phyloP scores from a whole-genome alignment of 1,140 invertebrate species.

The Pentalonia nigronervosa region DNA sequence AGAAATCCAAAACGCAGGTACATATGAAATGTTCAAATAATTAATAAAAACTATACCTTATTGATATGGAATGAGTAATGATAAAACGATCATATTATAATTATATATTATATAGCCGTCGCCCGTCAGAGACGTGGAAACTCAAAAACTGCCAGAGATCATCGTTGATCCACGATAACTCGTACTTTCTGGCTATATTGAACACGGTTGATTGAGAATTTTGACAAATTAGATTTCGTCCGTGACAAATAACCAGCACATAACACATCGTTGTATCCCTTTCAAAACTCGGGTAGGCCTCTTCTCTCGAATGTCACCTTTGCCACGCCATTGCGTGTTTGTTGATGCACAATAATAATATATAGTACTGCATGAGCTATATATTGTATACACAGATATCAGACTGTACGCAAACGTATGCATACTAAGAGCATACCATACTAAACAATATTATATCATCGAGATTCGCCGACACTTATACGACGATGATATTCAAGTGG shows the following conservation, averaged over 20 bases:
- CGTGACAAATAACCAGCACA: not conserved
- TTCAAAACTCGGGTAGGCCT: not conserved
- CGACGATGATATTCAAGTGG: slow-evolving; percentile 29
- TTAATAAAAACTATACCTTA: not conserved
- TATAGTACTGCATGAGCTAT: not conserved
- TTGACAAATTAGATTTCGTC: not conserved
- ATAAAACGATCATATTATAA: too few relatives aligned
- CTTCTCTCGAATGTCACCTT: not conserved
- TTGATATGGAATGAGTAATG: not conserved
- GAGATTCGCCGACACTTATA: slow-evolving; percentile 3
- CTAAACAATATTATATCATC: not conserved
- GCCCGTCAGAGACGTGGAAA: not conserved
- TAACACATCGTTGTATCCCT: not conserved
- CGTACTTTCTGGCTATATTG: not conserved
- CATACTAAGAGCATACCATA: not conserved
- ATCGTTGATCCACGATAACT: not conserved
- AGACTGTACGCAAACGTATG: not conserved
- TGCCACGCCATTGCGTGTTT: not conserved
- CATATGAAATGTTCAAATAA: not conserved
- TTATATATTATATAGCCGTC: not conserved
- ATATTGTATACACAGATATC: not conserved
- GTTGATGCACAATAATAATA: not conserved
- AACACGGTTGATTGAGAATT: not conserved
- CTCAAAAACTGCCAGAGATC: not conserved
- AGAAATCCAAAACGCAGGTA: too few relatives aligned